Percentiles rank a stretch among this genome's conserved stretches.
phyloP scores from a whole-genome alignment of 2,888 invertebrate species.

The Augochlorella aurata region DNA sequence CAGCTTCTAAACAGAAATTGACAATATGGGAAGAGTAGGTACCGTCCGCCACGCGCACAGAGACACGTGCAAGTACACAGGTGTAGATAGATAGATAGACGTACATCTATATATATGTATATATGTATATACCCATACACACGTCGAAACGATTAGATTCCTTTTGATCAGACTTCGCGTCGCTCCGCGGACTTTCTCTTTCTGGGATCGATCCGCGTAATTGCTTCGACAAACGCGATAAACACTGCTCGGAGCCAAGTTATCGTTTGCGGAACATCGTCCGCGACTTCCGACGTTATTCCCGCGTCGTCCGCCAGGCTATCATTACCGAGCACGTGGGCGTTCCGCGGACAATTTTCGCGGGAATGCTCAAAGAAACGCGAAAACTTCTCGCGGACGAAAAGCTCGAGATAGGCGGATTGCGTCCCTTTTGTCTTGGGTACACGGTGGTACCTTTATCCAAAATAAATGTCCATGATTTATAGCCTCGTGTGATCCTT shows the following conservation, averaged over 20 bases:
- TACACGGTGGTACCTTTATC: too few relatives aligned
- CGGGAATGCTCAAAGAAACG: background rate
- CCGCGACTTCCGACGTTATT: slow-evolving; percentile 29
- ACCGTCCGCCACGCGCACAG: background rate
- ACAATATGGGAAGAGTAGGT: too few relatives aligned
- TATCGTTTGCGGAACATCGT: slow-evolving; percentile 40
- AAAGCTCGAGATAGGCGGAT: too few relatives aligned
- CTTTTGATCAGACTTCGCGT: slow-evolving; percentile 30
- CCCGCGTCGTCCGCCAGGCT: slow-evolving; percentile 16
- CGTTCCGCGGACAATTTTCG: slow-evolving; percentile 3
- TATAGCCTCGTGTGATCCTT: too few relatives aligned
- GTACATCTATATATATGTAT: too few relatives aligned
- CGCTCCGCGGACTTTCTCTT: slow-evolving; percentile 63
- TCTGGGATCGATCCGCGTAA: slow-evolving; percentile 57
- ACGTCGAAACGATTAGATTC: slow-evolving; percentile 51
- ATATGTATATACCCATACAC: background rate
- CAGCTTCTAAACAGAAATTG: too few relatives aligned
- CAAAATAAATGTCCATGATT: too few relatives aligned
- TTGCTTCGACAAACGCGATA: slow-evolving; percentile 56
- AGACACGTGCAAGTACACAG: background rate
- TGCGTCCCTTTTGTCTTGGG: too few relatives aligned
- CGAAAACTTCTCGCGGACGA: background rate
- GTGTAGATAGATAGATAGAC: background rate
- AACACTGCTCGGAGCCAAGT: slow-evolving; percentile 19
- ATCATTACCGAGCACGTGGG: slow-evolving; percentile 5